Evolutionary conservation across 1,140 invertebrate species (phyloP).

Genomic region (Sycobia sp.): DNA sequence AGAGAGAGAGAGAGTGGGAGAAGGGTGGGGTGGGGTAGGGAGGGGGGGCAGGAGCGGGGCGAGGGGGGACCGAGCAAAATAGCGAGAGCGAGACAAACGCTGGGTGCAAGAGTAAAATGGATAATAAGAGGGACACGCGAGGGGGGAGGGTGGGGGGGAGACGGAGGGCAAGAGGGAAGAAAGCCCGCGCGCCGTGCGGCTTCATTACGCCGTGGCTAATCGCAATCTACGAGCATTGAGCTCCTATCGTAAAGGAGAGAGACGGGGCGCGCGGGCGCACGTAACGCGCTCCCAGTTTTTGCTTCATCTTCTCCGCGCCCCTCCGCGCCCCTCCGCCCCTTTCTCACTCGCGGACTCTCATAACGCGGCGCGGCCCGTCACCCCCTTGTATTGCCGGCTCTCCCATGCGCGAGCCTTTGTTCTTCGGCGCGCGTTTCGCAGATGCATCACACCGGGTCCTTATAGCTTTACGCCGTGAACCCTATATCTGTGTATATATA

Average conservation of each 20-base stretch:
- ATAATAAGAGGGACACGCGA: too few relatives aligned
- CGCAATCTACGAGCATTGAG: slow-evolving; percentile 57
- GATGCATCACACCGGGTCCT: background rate
- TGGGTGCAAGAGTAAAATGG: too few relatives aligned
- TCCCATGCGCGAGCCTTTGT: too few relatives aligned
- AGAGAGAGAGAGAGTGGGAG: too few relatives aligned
- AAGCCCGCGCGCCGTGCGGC: slow-evolving; percentile 37
- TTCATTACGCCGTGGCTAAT: slow-evolving; percentile 61
- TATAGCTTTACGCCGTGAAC: too few relatives aligned
- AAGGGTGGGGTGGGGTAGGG: background rate
- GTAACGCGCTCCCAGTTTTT: slow-evolving; percentile 52
- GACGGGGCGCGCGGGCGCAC: too few relatives aligned
- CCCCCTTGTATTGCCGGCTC: slow-evolving; percentile 18
- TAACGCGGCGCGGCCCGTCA: slow-evolving; percentile 12
- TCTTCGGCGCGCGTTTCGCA: slow-evolving; percentile 21
- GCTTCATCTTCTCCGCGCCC: slow-evolving; percentile 23
- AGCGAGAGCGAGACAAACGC: background rate
- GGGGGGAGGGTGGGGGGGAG: too few relatives aligned
- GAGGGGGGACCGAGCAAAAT: background rate
- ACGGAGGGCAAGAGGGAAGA: background rate
- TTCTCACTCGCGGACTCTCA: slow-evolving; percentile 16
- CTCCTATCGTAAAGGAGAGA: slow-evolving; percentile 51
- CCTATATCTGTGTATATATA: too few relatives aligned
- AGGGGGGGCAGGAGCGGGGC: background rate
- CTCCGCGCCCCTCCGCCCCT: slow-evolving; percentile 5